Base-by-base conservation (phyloP, 2,888 invertebrate genomes). In the Dynastes tityus region DNA sequence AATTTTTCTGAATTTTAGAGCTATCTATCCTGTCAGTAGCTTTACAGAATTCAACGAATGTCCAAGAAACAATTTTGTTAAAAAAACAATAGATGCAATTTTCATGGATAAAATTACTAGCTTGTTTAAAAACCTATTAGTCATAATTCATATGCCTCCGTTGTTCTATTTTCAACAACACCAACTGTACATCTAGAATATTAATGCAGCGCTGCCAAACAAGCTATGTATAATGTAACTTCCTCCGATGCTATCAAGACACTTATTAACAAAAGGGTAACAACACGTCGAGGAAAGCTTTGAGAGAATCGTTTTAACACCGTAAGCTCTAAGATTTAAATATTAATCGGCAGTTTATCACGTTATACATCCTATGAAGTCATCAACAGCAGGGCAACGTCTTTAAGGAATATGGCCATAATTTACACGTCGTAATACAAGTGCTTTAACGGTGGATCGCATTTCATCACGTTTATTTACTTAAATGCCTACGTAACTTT, bases 271-370 rank as follows among this genome's bases (percentile, higher is more conserved):
- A 65, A 55, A 70, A 77, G 68, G 65, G 77, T 70, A 77, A 77
- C 55, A 45, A 45, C 45, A 45, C 45, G 45, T 29, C 37, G 70
- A 70, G 40, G n/a, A 49, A 65, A 58, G 61, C 63, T 77, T 77
- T 70, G 71, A 61, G 55, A 71, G 55, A 71, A 71, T 70, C 32
- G 40, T 37, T 67, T 77, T 67, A 63, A 70, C 67, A 67, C 68
- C 27, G 61, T 40, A 55, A 27, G 71, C 64, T 71, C 64, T 70
- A 63, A 22, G 29, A 37, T 58, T 58, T 68, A 58, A 68, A 77
- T 77, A 68, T 70, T 77, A 68, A 77, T 77, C 77, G 71, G 68
- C 77, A 70, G 68, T 77, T 71, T 55, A 77, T 70, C 77, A 71
- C 70, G 77, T 77, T 76, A 67, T 65, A 51, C 53, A 65, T n/a